phyloP scores from a whole-genome alignment of 2,888 invertebrate species.

The Cosmia trapezina region DNA sequence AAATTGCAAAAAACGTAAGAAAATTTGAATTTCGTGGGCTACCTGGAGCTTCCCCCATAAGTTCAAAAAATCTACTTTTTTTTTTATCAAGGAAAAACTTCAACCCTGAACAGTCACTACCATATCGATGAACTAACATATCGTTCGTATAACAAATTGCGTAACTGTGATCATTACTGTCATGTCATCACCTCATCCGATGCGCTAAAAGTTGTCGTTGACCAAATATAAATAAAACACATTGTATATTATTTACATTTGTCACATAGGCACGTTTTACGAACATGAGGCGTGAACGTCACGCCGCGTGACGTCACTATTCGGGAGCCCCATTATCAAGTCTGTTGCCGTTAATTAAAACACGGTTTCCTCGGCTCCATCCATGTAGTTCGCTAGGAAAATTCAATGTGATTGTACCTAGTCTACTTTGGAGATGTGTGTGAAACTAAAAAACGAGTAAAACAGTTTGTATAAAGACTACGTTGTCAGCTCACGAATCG shows the following conservation, averaged over 20 bases:
- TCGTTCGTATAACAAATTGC: background rate
- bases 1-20: no score
- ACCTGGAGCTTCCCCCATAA: no score
- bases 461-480: constrained; percentile 6
- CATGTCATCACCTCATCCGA: constrained; percentile 7
- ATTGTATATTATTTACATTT: background rate
- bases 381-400: background rate
- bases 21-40: no score
- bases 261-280: constrained; percentile 25
- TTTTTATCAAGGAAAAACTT: no score
- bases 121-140: background rate
- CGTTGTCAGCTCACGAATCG: background rate
- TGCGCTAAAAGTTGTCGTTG: background rate
- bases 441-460: background rate
- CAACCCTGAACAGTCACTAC: background rate
- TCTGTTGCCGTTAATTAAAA: constrained; percentile 51
- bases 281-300: constrained; percentile 32
- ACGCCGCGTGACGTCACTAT: constrained; percentile 52
- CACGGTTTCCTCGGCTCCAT: constrained; percentile 13
- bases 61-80: no score
- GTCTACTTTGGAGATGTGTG: background rate
- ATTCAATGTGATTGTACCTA: background rate
- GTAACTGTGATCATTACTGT: constrained; percentile 4
- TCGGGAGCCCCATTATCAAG: constrained; percentile 20
- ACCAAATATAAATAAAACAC: background rate